Conservation (phyloP, 2,797 vertebrate genomes). For the Perodicticus potto region DNA sequence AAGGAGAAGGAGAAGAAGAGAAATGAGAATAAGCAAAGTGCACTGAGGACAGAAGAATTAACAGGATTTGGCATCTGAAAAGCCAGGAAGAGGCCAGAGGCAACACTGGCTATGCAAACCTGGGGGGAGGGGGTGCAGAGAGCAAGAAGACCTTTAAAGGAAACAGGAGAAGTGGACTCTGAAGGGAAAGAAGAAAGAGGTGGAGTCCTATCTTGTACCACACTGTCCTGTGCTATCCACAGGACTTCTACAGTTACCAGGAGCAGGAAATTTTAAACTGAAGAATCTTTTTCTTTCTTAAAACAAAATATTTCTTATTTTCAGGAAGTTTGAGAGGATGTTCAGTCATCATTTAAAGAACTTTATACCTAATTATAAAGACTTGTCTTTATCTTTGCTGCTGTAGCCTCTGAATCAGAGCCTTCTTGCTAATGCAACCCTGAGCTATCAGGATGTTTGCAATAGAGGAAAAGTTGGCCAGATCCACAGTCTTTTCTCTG, state of each 20-base stretch:
- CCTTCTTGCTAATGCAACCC: neutral
- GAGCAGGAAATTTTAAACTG: neutral
- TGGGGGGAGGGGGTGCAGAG: neutral
- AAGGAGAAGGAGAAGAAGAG: too few species aligned
- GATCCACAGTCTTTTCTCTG: neutral
- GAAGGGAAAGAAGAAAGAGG: neutral
- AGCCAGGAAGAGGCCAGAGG: neutral
- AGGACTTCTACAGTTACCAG: neutral
- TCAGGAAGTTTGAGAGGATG: neutral
- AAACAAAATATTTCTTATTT: constrained; percentile 29
- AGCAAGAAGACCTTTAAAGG: neutral
- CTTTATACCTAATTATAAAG: constrained; percentile 41
- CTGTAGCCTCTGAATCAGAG: neutral
- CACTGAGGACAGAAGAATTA: neutral
- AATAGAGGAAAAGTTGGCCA: neutral
- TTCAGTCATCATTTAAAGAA: neutral
- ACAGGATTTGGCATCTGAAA: neutral
- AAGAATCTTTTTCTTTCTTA: neutral
- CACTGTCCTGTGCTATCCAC: neutral
- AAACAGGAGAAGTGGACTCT: neutral
- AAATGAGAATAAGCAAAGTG: neutral
- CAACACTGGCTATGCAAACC: neutral
- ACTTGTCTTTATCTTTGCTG: constrained; percentile 27
- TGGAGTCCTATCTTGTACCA: neutral
- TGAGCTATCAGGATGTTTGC: neutral